These are phyloP conservation scores for Pipistrellus nathusii DNA, from an alignment of 2,797 vertebrate species.

Conservation along the genomic window DNA sequence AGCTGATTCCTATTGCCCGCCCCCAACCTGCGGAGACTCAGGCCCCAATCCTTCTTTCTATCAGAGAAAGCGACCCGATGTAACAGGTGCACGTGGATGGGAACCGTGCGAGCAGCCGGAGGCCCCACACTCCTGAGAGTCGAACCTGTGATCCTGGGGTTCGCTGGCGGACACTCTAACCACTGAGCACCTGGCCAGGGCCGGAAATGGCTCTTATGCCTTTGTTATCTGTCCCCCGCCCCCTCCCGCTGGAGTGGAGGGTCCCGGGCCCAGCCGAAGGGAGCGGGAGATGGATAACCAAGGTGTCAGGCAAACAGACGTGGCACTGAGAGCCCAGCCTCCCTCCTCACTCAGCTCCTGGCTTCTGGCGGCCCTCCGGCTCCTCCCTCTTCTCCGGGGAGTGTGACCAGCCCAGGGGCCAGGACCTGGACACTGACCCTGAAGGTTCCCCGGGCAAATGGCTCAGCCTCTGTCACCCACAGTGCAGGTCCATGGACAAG, in stretches of 20 bases:
- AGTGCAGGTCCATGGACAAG: neutral
- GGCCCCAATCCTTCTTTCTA: neutral
- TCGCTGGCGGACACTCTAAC: neutral
- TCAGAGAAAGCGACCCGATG: neutral
- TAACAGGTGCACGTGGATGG: no score
- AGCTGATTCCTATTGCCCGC: neutral
- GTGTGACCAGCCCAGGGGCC: neutral
- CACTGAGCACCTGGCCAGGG: neutral
- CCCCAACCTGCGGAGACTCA: neutral
- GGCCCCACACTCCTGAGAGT: neutral
- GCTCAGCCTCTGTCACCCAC: neutral
- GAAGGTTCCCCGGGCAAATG: neutral
- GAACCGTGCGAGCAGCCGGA: no score
- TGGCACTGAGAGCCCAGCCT: neutral
- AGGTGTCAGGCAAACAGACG: accelerated
- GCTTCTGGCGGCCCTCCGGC: neutral
- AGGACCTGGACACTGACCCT: neutral
- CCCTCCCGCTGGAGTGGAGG: no score
- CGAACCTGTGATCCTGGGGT: neutral
- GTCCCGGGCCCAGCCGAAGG: neutral
- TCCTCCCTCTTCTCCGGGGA: neutral
- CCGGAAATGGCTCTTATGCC: neutral
- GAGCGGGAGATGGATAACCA: neutral
- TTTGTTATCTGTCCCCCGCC: no score
- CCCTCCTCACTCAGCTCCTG: neutral